Conservation (phyloP, 1,140 invertebrate genomes). For the Drosophila cardini region DNA sequence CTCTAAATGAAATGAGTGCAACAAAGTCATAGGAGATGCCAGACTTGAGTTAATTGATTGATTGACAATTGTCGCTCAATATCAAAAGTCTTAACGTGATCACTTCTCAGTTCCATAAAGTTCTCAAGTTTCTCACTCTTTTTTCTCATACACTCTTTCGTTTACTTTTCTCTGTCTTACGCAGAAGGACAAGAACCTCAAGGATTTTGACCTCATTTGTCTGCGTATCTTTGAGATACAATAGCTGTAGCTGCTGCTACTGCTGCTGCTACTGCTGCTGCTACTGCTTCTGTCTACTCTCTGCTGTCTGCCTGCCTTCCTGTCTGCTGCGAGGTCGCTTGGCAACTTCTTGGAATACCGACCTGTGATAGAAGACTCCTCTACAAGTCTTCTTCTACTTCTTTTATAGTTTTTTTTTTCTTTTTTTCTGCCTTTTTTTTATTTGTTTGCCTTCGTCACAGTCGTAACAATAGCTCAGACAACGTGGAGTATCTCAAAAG, state of each 20-base stretch:
- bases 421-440: slow-evolving; percentile 34
- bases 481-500: slow-evolving; percentile 4
- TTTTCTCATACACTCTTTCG: background rate
- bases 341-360: slow-evolving; percentile 64
- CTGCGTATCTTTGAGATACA: slow-evolving; percentile 52
- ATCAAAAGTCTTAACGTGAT: slow-evolving; percentile 50
- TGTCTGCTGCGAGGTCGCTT: slow-evolving; percentile 35
- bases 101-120: too few species aligned
- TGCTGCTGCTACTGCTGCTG: background rate
- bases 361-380: slow-evolving; percentile 44
- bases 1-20: slow-evolving; percentile 33
- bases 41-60: slow-evolving; percentile 48
- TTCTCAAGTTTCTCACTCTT: background rate
- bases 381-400: background rate
- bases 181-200: slow-evolving; percentile 82
- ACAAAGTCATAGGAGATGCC: slow-evolving; percentile 27
- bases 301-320: background rate
- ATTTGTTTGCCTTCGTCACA: slow-evolving; percentile 34
- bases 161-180: slow-evolving; percentile 22
- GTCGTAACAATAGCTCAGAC: slow-evolving; percentile 3
- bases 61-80: slow-evolving; percentile 67
- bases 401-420: background rate
- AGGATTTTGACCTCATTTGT: slow-evolving; percentile 82
- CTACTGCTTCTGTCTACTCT: background rate
- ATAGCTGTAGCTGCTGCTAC: slow-evolving; percentile 20